These are phyloP conservation scores for Pipistrellus pygmaeus DNA, from an alignment of 2,797 vertebrate species.

Conservation along the genomic window DNA sequence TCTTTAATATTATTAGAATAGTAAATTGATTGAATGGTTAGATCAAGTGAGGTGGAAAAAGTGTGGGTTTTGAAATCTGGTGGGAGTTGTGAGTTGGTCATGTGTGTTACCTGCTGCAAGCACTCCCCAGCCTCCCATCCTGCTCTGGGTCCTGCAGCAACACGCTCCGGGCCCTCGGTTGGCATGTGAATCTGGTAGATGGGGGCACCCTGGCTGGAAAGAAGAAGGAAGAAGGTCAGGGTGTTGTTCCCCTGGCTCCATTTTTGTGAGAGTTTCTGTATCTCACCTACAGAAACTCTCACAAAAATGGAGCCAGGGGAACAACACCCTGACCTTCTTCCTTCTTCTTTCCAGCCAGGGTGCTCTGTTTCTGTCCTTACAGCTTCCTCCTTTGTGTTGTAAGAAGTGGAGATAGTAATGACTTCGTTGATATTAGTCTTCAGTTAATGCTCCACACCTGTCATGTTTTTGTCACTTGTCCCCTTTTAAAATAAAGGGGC, in stretches of 20 bases:
- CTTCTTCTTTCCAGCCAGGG: too few species aligned
- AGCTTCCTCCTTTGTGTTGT: neutral
- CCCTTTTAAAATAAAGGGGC: neutral
- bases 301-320: too few species aligned
- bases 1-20: neutral
- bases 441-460: neutral
- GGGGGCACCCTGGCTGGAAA: neutral
- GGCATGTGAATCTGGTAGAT: neutral
- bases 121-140: rapidly evolving
- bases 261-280: neutral
- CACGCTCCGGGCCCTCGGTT: neutral
- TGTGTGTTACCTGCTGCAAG: neutral
- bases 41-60: neutral
- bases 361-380: neutral
- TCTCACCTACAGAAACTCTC: too few species aligned
- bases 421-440: neutral
- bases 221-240: neutral
- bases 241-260: neutral
- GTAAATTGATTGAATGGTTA: neutral
- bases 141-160: neutral
- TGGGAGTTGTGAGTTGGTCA: neutral
- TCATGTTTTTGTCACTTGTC: neutral
- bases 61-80: neutral
- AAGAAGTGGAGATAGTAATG: neutral
- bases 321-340: too few species aligned